Base-by-base conservation (phyloP, 2,888 invertebrate genomes). In the Drepanosiphum platanoidis region DNA sequence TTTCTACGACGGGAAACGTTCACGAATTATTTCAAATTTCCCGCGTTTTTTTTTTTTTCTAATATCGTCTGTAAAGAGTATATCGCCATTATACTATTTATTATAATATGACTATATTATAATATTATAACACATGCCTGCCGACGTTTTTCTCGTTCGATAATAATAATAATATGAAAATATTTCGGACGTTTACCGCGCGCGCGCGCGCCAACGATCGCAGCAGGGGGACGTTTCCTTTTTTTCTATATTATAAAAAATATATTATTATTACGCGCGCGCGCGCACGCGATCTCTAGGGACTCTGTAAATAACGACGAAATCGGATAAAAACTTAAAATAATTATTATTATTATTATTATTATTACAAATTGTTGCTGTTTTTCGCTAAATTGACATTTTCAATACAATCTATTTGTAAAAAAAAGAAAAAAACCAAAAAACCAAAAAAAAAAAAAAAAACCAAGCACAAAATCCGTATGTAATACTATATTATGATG, bases 1-100 rank as follows among this genome's bases (percentile, higher is more conserved):
- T 32, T 70, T n/a, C 46, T 30, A 32, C 1, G 7, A 58, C 3
- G 52, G 32, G 22, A 27, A 80, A 52, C 52, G 80, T 70, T 22
- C 68, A 70, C 68, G 68, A 80, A 80, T 70, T 70, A 70, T 80
- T 58, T 42, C 4, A 70, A 52, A 70, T 70, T 80, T 70, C 52
- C 52, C 70, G 27, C 68, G 52, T 70, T 36, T 32, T 68, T 68
- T 1, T 11, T 15, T 66, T 66, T 30, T 66, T 64, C 5, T 71
- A 61, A 75, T n/a, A n/a, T 27, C 15, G 27, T 61, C 77, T 27
- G 18, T 74, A 46, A 46, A 46, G 46, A 46, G 13, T 32, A 64
- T 30, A 22, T 39, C 9, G 9, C 2, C 22, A 52, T 42, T 27
- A 46, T 46, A 72, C 15, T 52, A 34, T 13, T n/a, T 75, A 52